Conservation (phyloP, 2,888 invertebrate genomes). For the Leucozona laternaria region DNA sequence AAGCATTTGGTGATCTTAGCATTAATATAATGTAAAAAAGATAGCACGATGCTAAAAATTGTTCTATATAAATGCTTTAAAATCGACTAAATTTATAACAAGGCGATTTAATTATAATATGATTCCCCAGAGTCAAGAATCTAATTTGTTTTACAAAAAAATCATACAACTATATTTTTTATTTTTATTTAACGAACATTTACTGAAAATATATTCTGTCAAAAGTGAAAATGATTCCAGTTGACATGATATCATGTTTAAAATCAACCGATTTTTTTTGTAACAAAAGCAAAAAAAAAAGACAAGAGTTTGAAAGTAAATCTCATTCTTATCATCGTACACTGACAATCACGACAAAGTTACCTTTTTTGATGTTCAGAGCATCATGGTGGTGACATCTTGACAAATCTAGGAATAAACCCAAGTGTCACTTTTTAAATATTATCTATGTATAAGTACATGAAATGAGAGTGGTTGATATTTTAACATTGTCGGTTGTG, state of each 20-base stretch:
- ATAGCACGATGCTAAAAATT: too few relatives aligned
- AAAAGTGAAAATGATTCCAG: conserved; percentile 7
- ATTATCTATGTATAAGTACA: conserved; percentile 31
- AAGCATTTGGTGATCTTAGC: too few relatives aligned
- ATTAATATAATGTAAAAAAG: too few relatives aligned
- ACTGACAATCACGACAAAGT: conserved; percentile 44
- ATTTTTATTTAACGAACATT: not conserved
- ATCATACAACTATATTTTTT: too few relatives aligned
- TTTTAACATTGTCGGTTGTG: conserved; percentile 48
- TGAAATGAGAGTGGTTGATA: conserved; percentile 47
- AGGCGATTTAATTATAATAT: too few relatives aligned
- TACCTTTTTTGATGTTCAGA: conserved; percentile 12
- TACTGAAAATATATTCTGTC: conserved; percentile 28
- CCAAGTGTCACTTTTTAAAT: conserved; percentile 64
- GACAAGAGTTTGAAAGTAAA: conserved; percentile 49
- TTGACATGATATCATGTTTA: conserved; percentile 39
- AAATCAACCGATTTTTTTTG: conserved; percentile 14
- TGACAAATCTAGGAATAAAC: conserved; percentile 69
- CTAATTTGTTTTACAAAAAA: too few relatives aligned
- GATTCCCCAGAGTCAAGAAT: too few relatives aligned
- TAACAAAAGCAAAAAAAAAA: conserved; percentile 1
- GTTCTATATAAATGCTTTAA: too few relatives aligned
- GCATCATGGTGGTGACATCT: conserved; percentile 52
- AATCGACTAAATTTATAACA: too few relatives aligned
- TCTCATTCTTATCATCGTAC: conserved; percentile 37